These are phyloP conservation scores for Rhingia campestris DNA, from an alignment of 2,888 invertebrate species.

Conservation along the genomic window DNA sequence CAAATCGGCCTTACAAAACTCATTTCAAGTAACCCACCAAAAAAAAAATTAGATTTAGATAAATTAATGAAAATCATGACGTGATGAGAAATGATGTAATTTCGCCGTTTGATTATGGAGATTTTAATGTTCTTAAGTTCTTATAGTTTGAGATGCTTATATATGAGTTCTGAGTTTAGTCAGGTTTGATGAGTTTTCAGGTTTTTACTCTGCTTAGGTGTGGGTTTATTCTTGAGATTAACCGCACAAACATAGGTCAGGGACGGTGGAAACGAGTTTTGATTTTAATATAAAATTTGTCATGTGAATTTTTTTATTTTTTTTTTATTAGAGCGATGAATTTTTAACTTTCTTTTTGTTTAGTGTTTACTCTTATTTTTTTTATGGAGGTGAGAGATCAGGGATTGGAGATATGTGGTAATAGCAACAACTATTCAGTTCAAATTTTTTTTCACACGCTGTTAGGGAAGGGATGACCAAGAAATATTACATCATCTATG, in stretches of 20 bases:
- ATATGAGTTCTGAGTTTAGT: conserved; percentile 21
- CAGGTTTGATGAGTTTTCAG: conserved; percentile 53
- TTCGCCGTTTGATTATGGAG: conserved; percentile 3
- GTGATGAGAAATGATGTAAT: conserved; percentile 51
- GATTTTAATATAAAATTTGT: not conserved
- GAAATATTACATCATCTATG: too few species aligned
- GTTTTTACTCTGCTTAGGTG: conserved; percentile 15
- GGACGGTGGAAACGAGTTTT: conserved; percentile 23
- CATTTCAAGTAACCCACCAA: not conserved
- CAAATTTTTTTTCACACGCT: too few species aligned
- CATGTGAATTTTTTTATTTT: conserved; percentile 1
- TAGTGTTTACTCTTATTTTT: too few species aligned
- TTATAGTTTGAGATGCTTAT: conserved; percentile 5
- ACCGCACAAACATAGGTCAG: conserved; percentile 18
- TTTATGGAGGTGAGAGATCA: too few species aligned
- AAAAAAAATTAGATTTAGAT: conserved; percentile 10
- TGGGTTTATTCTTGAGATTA: not conserved
- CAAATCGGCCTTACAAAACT: not conserved
- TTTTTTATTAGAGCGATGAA: too few species aligned
- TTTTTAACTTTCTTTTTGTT: too few species aligned
- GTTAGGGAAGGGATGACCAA: too few species aligned
- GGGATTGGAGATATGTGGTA: too few species aligned
- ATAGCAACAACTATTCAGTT: too few species aligned
- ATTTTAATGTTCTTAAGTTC: not conserved
- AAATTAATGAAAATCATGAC: conserved; percentile 6